Percentiles rank a stretch among this genome's conserved stretches.
phyloP scores from a whole-genome alignment of 2,113 vertebrate genomes.

The Montifringilla adamsi region DNA sequence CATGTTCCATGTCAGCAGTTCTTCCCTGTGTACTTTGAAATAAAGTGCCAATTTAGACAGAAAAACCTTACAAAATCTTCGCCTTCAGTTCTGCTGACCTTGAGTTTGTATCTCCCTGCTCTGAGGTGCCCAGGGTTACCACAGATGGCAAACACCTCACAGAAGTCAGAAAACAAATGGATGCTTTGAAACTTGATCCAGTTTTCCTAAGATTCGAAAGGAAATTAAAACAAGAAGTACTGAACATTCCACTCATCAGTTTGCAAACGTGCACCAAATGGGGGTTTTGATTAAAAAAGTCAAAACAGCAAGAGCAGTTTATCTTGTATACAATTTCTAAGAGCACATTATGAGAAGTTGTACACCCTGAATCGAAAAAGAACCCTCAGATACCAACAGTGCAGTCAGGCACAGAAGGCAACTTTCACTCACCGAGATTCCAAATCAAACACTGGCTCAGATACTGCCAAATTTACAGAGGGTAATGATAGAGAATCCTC shows the following conservation, averaged over 20 bases:
- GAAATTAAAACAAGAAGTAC: neutral
- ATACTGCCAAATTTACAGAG: too few relatives aligned
- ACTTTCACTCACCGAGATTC: neutral
- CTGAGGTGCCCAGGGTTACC: neutral
- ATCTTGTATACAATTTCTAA: neutral
- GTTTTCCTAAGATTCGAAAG: neutral
- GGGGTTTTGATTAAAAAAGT: neutral
- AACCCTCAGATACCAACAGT: too few relatives aligned
- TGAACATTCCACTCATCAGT: neutral
- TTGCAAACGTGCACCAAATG: neutral
- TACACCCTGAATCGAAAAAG: neutral
- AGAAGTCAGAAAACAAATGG: neutral
- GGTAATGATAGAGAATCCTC: accelerated
- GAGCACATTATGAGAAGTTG: neutral
- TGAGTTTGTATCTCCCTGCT: neutral
- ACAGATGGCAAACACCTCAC: neutral
- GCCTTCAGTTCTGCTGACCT: neutral
- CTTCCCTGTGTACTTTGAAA: neutral
- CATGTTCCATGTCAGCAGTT: neutral
- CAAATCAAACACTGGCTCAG: neutral
- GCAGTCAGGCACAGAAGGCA: neutral
- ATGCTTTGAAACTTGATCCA: neutral
- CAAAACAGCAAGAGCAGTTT: neutral
- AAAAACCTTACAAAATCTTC: neutral
- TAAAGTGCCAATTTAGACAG: neutral